phyloP scores from a whole-genome alignment of 92 coral and sea anemone species.

The Desmophyllum pertusum region DNA sequence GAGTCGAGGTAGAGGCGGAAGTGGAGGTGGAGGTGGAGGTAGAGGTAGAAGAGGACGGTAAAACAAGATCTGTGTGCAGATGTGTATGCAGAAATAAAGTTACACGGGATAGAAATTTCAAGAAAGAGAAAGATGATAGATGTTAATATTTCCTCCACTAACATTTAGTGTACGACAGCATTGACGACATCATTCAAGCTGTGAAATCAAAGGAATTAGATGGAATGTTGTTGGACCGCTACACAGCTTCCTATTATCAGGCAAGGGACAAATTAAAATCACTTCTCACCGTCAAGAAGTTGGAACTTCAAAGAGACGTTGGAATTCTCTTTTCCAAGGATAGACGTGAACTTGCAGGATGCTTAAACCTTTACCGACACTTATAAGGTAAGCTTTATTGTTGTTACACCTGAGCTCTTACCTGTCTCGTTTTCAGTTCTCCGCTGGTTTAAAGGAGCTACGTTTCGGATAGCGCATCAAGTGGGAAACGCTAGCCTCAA shows the following conservation, averaged over 20 bases:
- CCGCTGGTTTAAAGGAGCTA: no score
- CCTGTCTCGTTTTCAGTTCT: no score
- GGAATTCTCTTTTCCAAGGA: neutral
- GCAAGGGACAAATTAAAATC: neutral
- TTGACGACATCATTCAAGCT: constrained; percentile 7
- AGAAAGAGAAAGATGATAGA: neutral
- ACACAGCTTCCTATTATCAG: constrained; percentile 27
- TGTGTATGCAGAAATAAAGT: neutral
- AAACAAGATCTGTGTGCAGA: no score
- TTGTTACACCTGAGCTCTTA: no score
- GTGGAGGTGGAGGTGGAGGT: no score
- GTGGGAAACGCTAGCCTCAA: no score
- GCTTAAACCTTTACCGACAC: neutral
- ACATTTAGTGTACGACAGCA: neutral
- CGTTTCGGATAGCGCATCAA: no score
- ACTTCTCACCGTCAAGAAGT: neutral
- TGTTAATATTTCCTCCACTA: neutral
- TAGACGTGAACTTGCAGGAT: neutral
- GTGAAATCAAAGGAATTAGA: neutral
- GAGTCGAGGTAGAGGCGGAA: no score
- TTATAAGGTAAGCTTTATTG: neutral
- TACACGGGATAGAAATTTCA: neutral
- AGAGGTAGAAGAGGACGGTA: no score
- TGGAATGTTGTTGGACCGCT: constrained; percentile 24
- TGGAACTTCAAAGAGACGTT: constrained; percentile 4